These are phyloP conservation scores for Leptopilina syphax DNA, from an alignment of 2,888 invertebrate species.

Conservation along the genomic window DNA sequence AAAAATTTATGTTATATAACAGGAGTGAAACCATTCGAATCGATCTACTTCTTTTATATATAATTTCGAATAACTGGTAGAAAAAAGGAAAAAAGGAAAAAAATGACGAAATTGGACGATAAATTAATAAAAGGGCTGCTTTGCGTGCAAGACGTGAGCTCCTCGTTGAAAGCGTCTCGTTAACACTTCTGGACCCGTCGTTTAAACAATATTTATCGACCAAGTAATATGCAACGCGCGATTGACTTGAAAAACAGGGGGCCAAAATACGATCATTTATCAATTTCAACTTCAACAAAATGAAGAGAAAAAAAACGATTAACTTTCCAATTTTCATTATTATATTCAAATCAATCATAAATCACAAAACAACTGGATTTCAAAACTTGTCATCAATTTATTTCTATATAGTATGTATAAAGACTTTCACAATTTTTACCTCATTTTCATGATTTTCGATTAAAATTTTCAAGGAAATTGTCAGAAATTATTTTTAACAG, in stretches of 20 bases:
- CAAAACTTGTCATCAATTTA: too few relatives aligned
- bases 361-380: too few relatives aligned
- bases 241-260: conserved; percentile 13
- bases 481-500: too few relatives aligned
- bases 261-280: conserved; percentile 24
- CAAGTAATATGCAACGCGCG: conserved; percentile 49
- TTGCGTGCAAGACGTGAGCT: conserved; percentile 39
- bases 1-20: too few relatives aligned
- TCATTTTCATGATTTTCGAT: too few relatives aligned
- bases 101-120: not conserved
- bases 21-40: too few relatives aligned
- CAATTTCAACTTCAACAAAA: not conserved
- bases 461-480: too few relatives aligned
- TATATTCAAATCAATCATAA: conserved; percentile 1
- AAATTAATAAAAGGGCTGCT: conserved; percentile 36
- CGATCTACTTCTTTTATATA: too few relatives aligned
- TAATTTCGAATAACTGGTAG: too few relatives aligned
- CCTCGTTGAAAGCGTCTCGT: conserved; percentile 57
- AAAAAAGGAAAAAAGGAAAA: too few relatives aligned
- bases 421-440: too few relatives aligned
- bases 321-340: conserved; percentile 23
- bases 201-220: conserved; percentile 63
- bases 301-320: not conserved
- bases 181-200: conserved; percentile 60
- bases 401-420: too few relatives aligned